phyloP scores from a whole-genome alignment of 2,797 vertebrate species.

The Graptemys geographica region DNA sequence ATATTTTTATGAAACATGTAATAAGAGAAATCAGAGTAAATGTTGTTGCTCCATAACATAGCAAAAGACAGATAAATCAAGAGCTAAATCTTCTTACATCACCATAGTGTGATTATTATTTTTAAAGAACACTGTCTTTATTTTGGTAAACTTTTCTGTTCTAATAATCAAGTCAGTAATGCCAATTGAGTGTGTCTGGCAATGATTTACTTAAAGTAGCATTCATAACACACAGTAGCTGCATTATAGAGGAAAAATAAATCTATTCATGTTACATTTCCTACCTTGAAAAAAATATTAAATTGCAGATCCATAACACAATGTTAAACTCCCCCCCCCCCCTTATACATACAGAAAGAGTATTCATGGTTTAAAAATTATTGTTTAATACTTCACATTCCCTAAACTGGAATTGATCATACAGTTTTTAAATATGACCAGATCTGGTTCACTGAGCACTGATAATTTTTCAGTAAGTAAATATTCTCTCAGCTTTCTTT shows the following conservation, averaged over 20 bases:
- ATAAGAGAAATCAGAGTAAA: constrained; percentile 41
- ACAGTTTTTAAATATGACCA: constrained; percentile 34
- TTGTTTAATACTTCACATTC: constrained; percentile 66
- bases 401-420: constrained; percentile 50
- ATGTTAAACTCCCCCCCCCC: constrained; percentile 46
- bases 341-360: constrained; percentile 66
- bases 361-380: constrained; percentile 74
- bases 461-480: constrained; percentile 55
- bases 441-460: constrained; percentile 52
- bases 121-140: constrained; percentile 53
- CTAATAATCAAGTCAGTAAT: constrained; percentile 77
- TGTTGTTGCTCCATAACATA: background rate
- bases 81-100: background rate
- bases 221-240: constrained; percentile 75
- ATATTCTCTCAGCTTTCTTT: constrained; percentile 50
- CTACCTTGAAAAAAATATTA: constrained; percentile 70
- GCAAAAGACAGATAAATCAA: constrained; percentile 46
- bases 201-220: constrained; percentile 72
- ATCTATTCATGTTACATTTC: constrained; percentile 73
- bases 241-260: constrained; percentile 76
- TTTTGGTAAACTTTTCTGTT: constrained; percentile 75
- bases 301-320: background rate
- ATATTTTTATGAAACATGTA: constrained; percentile 23
- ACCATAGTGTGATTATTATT: constrained; percentile 44
- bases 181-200: constrained; percentile 72